Evolutionary conservation across 2,113 vertebrate species (phyloP), one percentile per base, ranked within the genome.

Genomic region (Epinephelus cyanopodus): DNA sequence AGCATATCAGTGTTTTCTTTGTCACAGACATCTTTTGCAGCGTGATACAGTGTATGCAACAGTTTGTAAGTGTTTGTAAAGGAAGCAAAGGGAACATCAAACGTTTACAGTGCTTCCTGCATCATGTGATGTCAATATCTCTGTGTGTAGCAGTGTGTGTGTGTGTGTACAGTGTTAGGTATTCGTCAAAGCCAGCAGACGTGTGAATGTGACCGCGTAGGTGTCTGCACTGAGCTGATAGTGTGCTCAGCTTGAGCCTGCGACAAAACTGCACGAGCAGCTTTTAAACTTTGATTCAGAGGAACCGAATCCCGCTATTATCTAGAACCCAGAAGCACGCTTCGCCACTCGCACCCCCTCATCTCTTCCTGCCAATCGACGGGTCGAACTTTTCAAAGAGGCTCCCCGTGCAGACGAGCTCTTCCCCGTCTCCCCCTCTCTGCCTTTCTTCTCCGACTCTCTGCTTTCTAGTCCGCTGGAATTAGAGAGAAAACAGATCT

Each of bases 151-250:
- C n/a, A 72, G 21, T 50, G 56, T 61, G 63, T 45, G 39, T 57
- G 65, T 60, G 69, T 23, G 58, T 54, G 29, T 63, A 37, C 50
- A 64, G 61, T 12, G 62, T 69, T 6, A 15, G 39, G 37, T 74
- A n/a, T 82, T 53, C 1, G 45, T 89, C 21, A 74, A 58, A 80
- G 81, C 53, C 68, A 54, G 68, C 53, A 72, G 68, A 78, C 33
- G 1, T 72, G 53, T 21, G 42, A 52, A 57, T 79, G 77, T 71
- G 66, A 69, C 62, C 52, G n/a, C 74, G 75, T 33, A 69, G 52
- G 77, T 69, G 83, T 85, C 89, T 92, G 91, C 71, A 54, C 52
- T 17, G 74, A 88, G 81, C 83, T 85, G 89, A 92, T 91, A 84
- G 74, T 1, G 65, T 82, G 45, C 48, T 67, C 82, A 79, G 87